phyloP scores from a whole-genome alignment of 2,113 vertebrate genomes.

The Phylloscopus trochilus region DNA sequence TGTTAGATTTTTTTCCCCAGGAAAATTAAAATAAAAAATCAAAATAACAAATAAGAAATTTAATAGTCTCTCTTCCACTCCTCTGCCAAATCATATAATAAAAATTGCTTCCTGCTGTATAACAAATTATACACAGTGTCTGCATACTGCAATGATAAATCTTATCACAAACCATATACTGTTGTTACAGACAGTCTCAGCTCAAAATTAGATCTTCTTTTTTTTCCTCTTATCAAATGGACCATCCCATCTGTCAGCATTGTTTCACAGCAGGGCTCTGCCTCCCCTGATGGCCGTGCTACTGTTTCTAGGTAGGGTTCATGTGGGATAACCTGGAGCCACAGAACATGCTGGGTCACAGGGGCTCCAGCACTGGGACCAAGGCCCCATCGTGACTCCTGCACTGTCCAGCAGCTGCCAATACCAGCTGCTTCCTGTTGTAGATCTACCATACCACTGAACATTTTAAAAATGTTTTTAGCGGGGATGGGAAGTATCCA shows the following conservation, averaged over 20 bases:
- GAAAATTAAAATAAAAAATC: not conserved
- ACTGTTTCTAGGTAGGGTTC: not conserved
- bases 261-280: not conserved
- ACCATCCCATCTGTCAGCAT: not conserved
- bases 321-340: not conserved
- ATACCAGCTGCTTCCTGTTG: slow-evolving; percentile 24
- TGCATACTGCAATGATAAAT: not conserved
- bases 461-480: not conserved
- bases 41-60: not conserved
- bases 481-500: slow-evolving; percentile 9
- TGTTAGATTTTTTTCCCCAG: not conserved
- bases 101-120: not conserved
- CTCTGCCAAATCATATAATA: not conserved
- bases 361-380: not conserved
- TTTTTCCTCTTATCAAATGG: not conserved
- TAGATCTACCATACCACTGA: not conserved
- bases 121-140: not conserved
- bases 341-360: not conserved
- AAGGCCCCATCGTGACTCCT: not conserved
- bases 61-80: not conserved
- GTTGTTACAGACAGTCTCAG: not conserved
- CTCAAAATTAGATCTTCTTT: not conserved
- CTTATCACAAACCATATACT: not conserved
- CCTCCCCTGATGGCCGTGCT: not conserved
- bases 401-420: not conserved